Conservation (phyloP, 2,797 vertebrate genomes). For the Chelon auratus region DNA sequence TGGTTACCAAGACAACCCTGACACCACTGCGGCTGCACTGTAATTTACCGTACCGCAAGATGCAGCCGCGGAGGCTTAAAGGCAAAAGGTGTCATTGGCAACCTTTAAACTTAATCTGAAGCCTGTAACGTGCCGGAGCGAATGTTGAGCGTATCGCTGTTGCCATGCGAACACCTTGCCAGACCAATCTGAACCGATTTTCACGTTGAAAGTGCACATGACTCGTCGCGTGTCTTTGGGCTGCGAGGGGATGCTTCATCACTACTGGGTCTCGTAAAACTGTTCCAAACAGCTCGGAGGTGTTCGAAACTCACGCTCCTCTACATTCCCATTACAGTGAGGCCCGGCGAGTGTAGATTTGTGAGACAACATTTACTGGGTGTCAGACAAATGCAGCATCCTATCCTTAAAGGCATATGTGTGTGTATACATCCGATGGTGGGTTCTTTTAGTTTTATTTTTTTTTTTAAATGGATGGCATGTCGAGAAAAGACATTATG, state of each 20-base stretch:
- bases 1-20: conserved; percentile 43
- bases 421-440: neutral
- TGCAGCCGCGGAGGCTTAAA: conserved; percentile 32
- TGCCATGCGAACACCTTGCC: conserved; percentile 46
- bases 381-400: conserved; percentile 2
- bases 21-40: conserved; percentile 6
- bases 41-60: conserved; percentile 29
- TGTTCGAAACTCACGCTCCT: neutral
- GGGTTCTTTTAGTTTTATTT: neutral
- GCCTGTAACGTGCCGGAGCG: conserved; percentile 13
- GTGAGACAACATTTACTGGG: conserved; percentile 8
- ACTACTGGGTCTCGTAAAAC: conserved; percentile 3
- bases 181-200: conserved; percentile 25
- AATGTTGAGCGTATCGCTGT: conserved; percentile 29
- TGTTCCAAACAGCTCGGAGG: neutral
- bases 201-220: conserved; percentile 42
- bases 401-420: neutral
- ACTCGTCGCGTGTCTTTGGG: conserved; percentile 21
- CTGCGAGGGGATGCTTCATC: neutral
- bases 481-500: neutral
- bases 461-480: no score
- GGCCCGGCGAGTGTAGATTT: conserved; percentile 16
- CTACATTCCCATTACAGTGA: neutral
- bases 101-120: conserved; percentile 41
- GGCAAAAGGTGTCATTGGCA: conserved; percentile 41